phyloP scores from a whole-genome alignment of 2,113 vertebrate species.

The Camelus dromedarius region DNA sequence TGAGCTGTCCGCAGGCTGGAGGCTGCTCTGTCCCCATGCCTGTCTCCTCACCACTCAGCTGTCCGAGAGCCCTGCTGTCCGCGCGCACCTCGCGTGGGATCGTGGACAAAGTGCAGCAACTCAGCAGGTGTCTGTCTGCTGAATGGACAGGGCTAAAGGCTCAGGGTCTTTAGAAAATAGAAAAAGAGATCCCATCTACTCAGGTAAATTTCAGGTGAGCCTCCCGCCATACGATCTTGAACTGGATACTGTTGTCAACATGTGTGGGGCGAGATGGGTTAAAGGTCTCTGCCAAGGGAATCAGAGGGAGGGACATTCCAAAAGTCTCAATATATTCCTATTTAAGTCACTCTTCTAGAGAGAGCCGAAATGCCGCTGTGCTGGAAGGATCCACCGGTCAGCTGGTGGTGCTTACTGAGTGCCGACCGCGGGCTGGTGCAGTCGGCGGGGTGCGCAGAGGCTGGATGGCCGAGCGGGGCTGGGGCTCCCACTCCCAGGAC shows the following conservation, averaged over 20 bases:
- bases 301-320: neutral
- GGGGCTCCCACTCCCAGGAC: neutral
- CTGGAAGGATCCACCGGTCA: neutral
- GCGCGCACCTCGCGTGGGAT: neutral
- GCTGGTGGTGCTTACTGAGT: neutral
- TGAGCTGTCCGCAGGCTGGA: accelerated
- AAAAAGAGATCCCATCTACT: neutral
- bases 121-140: too few species aligned
- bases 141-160: too few species aligned
- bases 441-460: accelerated
- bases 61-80: accelerated
- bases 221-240: neutral
- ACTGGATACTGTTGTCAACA: neutral
- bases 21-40: accelerated
- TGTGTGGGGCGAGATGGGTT: neutral
- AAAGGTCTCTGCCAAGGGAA: neutral
- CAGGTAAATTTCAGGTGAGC: neutral
- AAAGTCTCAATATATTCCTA: neutral
- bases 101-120: too few species aligned
- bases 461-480: accelerated
- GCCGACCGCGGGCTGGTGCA: neutral
- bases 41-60: neutral
- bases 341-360: neutral
- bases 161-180: neutral
- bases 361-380: neutral